Percentiles rank a stretch among this genome's conserved stretches.
Evolutionary conservation across 1,140 invertebrate species (phyloP).

Genomic region (Mylabris phalerata): DNA sequence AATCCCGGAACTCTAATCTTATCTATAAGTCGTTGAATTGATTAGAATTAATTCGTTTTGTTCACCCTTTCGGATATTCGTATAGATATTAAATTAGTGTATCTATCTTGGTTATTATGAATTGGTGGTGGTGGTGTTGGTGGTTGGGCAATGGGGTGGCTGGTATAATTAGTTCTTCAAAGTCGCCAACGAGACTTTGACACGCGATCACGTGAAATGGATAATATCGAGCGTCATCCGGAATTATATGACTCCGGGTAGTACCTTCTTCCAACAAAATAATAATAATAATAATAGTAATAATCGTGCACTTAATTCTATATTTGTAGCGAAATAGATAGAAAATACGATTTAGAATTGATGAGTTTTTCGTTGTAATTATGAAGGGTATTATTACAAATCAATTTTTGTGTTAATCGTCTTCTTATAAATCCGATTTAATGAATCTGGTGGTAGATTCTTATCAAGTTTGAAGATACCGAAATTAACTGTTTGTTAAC

Average conservation of each 20-base stretch:
- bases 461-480: too few relatives aligned
- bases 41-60: not conserved
- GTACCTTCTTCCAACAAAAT: not conserved
- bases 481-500: too few relatives aligned
- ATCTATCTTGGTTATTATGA: conserved; percentile 5
- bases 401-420: too few relatives aligned
- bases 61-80: not conserved
- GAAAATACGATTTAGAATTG: too few relatives aligned
- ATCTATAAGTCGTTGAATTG: not conserved
- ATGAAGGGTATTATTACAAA: not conserved
- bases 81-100: conserved; percentile 22
- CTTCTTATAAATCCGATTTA: too few relatives aligned
- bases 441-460: too few relatives aligned
- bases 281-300: too few relatives aligned
- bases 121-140: too few relatives aligned
- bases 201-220: conserved; percentile 24
- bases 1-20: not conserved
- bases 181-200: conserved; percentile 17
- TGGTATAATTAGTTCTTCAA: conserved; percentile 23
- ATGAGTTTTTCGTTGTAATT: not conserved
- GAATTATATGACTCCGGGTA: conserved; percentile 8
- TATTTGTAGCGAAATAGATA: too few relatives aligned
- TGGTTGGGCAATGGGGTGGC: too few relatives aligned
- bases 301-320: not conserved
- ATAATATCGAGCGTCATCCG: conserved; percentile 5